phyloP scores from a whole-genome alignment of 2,888 invertebrate species.

The Oconnorella tubifera region DNA sequence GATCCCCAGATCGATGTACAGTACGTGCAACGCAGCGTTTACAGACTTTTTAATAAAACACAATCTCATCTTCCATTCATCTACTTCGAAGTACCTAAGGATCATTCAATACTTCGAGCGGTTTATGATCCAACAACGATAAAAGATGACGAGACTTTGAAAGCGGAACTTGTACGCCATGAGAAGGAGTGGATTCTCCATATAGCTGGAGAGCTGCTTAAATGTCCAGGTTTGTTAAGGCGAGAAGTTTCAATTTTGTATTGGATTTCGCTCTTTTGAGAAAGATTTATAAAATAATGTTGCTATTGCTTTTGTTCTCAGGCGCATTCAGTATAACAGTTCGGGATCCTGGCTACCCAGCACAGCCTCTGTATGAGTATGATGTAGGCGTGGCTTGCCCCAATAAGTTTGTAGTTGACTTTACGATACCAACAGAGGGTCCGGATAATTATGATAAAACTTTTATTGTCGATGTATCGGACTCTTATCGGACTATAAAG shows the following conservation, averaged over 20 bases:
- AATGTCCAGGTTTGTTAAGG: slow-evolving; percentile 34
- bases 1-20: slow-evolving; percentile 28
- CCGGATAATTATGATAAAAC: slow-evolving; percentile 33
- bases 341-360: slow-evolving; percentile 43
- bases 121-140: slow-evolving; percentile 43
- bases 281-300: no score
- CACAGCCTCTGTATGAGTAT: slow-evolving; percentile 42
- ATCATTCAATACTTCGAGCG: slow-evolving; percentile 42
- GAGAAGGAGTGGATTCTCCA: slow-evolving; percentile 30
- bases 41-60: slow-evolving; percentile 33
- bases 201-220: slow-evolving; percentile 29
- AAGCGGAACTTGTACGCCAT: slow-evolving; percentile 41
- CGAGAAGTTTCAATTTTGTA: no score
- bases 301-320: slow-evolving; percentile 36
- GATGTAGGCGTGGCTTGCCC: slow-evolving; percentile 47
- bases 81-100: slow-evolving; percentile 38
- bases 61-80: slow-evolving; percentile 34
- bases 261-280: no score
- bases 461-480: slow-evolving; percentile 29
- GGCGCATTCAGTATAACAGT: slow-evolving; percentile 46
- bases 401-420: slow-evolving; percentile 40
- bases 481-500: slow-evolving; percentile 35
- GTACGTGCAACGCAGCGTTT: slow-evolving; percentile 20
- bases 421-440: slow-evolving; percentile 44
- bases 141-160: slow-evolving; percentile 38